phyloP scores from a whole-genome alignment of 1,140 invertebrate species.

The Brachionus rotundiformis region DNA sequence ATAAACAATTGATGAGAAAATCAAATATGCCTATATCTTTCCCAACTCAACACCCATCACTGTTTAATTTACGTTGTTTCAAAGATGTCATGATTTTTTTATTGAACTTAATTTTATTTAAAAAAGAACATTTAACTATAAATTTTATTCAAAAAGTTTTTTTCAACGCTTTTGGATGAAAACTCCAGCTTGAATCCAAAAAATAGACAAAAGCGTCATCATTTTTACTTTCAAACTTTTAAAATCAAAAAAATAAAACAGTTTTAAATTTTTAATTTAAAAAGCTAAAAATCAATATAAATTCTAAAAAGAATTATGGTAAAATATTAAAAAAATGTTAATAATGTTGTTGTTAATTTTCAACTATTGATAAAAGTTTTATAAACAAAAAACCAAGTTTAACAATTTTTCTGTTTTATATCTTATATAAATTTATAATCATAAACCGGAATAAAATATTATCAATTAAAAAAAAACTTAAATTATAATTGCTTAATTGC shows the following conservation, averaged over 20 bases:
- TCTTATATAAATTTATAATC: not conserved
- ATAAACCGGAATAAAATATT: not conserved
- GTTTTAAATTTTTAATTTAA: not conserved
- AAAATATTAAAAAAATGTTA: not conserved
- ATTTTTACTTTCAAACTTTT: conserved; percentile 9
- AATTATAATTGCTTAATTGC: not conserved
- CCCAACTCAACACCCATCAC: not conserved
- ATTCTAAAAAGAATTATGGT: not conserved
- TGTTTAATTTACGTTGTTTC: not conserved
- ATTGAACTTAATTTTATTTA: no score
- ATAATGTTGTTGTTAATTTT: not conserved
- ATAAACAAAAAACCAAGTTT: not conserved
- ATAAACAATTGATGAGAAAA: not conserved
- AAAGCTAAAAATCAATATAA: no score
- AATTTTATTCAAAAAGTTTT: not conserved
- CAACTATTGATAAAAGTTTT: not conserved
- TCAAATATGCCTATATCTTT: not conserved
- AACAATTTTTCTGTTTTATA: not conserved
- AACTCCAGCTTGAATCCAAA: no score
- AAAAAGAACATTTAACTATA: not conserved
- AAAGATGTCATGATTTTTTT: no score
- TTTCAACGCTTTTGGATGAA: not conserved
- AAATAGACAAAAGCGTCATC: not conserved
- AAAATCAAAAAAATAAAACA: not conserved
- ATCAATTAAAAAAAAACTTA: not conserved